phyloP scores from a whole-genome alignment of 2,797 vertebrate genomes.

The Urophycis tenuis region DNA sequence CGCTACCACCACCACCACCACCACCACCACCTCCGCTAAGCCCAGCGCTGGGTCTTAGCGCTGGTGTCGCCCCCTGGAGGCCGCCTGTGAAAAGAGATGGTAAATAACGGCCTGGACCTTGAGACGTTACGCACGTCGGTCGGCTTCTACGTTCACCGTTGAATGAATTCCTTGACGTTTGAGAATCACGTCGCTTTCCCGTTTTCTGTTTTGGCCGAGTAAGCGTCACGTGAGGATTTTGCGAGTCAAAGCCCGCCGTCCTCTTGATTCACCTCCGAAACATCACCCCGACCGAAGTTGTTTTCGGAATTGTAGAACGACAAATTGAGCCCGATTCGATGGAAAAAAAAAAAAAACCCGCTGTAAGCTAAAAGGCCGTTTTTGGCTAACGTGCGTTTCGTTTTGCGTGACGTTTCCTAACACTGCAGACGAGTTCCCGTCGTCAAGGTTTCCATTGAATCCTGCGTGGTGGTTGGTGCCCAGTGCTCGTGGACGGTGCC shows the following conservation, averaged over 20 bases:
- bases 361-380: neutral
- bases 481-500: conserved; percentile 33
- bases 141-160: neutral
- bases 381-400: neutral
- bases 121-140: neutral
- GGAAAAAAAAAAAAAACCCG: too few species aligned
- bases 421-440: conserved; percentile 8
- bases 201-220: neutral
- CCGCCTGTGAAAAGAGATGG: neutral
- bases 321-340: neutral
- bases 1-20: too few species aligned
- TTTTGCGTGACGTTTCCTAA: neutral
- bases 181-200: neutral
- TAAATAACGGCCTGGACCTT: conserved; percentile 3
- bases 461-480: conserved; percentile 2
- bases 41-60: conserved; percentile 13
- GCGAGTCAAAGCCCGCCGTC: neutral
- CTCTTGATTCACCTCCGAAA: neutral
- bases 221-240: neutral
- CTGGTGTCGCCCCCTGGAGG: neutral
- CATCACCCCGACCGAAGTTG: neutral
- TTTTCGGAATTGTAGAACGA: neutral
- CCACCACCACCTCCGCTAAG: conserved; percentile 36
- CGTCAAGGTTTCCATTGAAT: conserved; percentile 16
- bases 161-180: conserved; percentile 7